Conservation (phyloP, 1,140 invertebrate species). For the Drosophila malerkotliana region DNA sequence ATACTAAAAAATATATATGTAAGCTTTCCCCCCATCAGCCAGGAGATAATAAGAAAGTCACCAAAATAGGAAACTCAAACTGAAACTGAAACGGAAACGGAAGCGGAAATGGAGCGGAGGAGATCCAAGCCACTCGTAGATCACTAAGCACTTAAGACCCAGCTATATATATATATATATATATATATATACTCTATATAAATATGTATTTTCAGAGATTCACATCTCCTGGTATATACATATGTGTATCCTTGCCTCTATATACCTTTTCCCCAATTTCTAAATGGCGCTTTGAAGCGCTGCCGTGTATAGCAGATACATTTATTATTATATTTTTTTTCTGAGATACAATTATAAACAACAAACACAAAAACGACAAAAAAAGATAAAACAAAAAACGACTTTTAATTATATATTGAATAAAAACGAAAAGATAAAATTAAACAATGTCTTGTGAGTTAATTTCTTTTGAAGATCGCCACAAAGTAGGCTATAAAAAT, state of each 20-base stretch:
- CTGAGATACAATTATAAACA: slow-evolving; percentile 45
- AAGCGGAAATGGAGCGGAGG: slow-evolving; percentile 14
- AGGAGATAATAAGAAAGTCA: slow-evolving; percentile 51
- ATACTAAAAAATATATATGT: slow-evolving; percentile 64
- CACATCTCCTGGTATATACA: not conserved
- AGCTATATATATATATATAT: slow-evolving; percentile 15
- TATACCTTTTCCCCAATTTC: not conserved
- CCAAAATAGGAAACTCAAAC: slow-evolving; percentile 33
- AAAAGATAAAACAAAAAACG: slow-evolving; percentile 24
- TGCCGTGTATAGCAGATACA: slow-evolving; percentile 40
- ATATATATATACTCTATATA: slow-evolving; percentile 14
- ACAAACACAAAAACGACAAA: slow-evolving; percentile 1
- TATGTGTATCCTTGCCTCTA: slow-evolving; percentile 21
- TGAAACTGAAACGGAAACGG: slow-evolving; percentile 27
- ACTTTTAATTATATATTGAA: slow-evolving; percentile 58
- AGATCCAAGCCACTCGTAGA: slow-evolving; percentile 66
- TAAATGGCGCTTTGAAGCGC: slow-evolving; percentile 1
- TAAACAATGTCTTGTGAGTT: not conserved
- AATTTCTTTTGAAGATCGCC: not conserved
- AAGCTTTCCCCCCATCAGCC: slow-evolving; percentile 38
- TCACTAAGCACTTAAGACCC: slow-evolving; percentile 44
- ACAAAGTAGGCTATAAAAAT: not conserved
- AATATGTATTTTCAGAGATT: not conserved
- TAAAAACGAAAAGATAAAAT: slow-evolving; percentile 43
- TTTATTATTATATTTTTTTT: slow-evolving; percentile 63